phyloP scores from a whole-genome alignment of 2,113 vertebrate genomes.

The Nerophis lumbriciformis region DNA sequence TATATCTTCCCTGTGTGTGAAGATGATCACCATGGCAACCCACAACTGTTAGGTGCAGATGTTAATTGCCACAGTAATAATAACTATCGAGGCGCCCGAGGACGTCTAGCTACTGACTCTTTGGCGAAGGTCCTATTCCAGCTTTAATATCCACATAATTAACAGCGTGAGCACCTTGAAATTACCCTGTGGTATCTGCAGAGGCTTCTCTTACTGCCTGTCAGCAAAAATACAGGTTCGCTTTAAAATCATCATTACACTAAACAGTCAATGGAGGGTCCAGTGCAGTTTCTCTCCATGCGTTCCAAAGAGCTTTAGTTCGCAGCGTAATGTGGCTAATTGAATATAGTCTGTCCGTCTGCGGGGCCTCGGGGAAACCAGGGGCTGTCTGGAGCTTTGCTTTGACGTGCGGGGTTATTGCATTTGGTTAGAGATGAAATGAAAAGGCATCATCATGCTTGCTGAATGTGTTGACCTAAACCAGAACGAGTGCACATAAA shows the following conservation, averaged over 20 bases:
- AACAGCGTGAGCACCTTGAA: no score
- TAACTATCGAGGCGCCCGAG: not conserved
- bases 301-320: conserved; percentile 6
- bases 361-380: not conserved
- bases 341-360: conserved; percentile 15
- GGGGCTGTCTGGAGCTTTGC: conserved; percentile 7
- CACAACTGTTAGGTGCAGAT: not conserved
- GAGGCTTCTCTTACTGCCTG: no score
- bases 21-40: not conserved
- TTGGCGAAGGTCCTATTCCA: no score
- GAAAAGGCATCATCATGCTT: conserved; percentile 12
- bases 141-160: no score
- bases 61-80: not conserved
- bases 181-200: no score
- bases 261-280: not conserved
- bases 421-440: conserved; percentile 9
- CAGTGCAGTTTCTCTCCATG: not conserved
- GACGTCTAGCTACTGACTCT: not conserved
- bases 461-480: not conserved
- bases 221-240: not conserved
- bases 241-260: not conserved
- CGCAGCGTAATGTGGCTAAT: conserved; percentile 14
- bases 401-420: conserved; percentile 6
- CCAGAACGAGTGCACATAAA: not conserved
- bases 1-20: no score